These are phyloP conservation scores for Platichthys flesus DNA, from an alignment of 2,113 vertebrate species.

Conservation along the genomic window DNA sequence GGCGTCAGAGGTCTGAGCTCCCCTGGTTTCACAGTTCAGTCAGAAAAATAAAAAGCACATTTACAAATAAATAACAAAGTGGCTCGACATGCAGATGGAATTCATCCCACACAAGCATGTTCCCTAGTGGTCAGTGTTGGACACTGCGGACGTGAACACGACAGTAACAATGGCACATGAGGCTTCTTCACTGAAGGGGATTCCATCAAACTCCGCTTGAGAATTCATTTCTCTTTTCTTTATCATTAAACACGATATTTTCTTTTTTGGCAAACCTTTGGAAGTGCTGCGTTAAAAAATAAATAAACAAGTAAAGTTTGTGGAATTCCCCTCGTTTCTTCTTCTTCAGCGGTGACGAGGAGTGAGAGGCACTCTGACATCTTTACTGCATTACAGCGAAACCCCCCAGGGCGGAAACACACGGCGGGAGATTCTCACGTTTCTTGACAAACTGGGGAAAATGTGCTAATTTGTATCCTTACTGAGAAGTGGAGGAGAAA, in stretches of 20 bases:
- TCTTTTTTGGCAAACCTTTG: conserved; percentile 1
- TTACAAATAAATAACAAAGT: conserved; percentile 64
- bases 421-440: not conserved
- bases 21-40: conserved; percentile 81
- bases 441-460: not conserved
- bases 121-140: conserved; percentile 59
- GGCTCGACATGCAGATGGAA: conserved; percentile 76
- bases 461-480: not conserved
- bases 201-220: conserved; percentile 42
- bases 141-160: conserved; percentile 47
- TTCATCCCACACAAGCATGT: conserved; percentile 44
- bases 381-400: conserved; percentile 74
- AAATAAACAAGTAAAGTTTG: conserved; percentile 26
- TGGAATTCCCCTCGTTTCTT: conserved; percentile 41
- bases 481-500: not conserved
- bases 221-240: not conserved
- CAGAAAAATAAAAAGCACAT: conserved; percentile 52
- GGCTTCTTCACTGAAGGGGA: conserved; percentile 51
- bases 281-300: conserved; percentile 16
- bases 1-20: conserved; percentile 70
- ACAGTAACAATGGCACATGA: conserved; percentile 65
- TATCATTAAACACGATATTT: not conserved
- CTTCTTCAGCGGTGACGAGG: conserved; percentile 32
- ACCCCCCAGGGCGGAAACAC: conserved; percentile 50
- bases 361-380: conserved; percentile 71